Conservation (phyloP, 2,888 invertebrate species). For the Ochlodes sylvanus region DNA sequence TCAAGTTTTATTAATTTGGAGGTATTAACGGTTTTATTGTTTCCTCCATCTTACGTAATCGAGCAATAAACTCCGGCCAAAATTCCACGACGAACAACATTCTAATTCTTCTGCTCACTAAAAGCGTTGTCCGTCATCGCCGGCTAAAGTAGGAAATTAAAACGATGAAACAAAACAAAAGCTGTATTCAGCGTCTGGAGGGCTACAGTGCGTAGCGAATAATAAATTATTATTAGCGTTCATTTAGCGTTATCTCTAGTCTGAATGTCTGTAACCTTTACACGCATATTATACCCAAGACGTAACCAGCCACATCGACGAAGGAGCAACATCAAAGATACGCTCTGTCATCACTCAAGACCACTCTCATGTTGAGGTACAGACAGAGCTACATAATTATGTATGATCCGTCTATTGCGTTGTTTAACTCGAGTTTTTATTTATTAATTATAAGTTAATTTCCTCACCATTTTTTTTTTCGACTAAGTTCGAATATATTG, state of each 20-base stretch:
- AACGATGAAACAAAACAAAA: constrained; percentile 10
- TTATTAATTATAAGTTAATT: too few relatives aligned
- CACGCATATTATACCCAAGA: constrained; percentile 14
- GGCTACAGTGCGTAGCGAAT: constrained; percentile 12
- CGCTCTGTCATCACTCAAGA: constrained; percentile 30
- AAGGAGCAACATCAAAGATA: constrained; percentile 22
- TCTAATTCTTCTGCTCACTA: constrained; percentile 19
- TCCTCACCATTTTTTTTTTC: too few relatives aligned
- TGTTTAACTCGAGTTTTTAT: too few relatives aligned
- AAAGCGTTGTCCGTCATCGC: constrained; percentile 11
- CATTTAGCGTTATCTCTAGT: constrained; percentile 27
- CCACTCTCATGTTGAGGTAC: constrained; percentile 23
- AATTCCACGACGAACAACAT: constrained; percentile 15
- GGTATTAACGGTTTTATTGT: constrained; percentile 5
- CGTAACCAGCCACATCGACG: constrained; percentile 13
- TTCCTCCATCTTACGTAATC: constrained; percentile 7
- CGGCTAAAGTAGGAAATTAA: constrained; percentile 4
- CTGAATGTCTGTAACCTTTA: constrained; percentile 27
- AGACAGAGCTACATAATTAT: too few relatives aligned
- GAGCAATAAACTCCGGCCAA: neutral
- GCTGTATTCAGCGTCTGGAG: neutral
- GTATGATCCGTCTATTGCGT: too few relatives aligned
- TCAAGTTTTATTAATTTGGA: constrained; percentile 8
- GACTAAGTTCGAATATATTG: too few relatives aligned
- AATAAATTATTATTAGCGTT: constrained; percentile 29